Evolutionary conservation across 2,797 vertebrate genomes (phyloP), one percentile per base, ranked within the genome.

Genomic region (Myripristis murdjan): DNA sequence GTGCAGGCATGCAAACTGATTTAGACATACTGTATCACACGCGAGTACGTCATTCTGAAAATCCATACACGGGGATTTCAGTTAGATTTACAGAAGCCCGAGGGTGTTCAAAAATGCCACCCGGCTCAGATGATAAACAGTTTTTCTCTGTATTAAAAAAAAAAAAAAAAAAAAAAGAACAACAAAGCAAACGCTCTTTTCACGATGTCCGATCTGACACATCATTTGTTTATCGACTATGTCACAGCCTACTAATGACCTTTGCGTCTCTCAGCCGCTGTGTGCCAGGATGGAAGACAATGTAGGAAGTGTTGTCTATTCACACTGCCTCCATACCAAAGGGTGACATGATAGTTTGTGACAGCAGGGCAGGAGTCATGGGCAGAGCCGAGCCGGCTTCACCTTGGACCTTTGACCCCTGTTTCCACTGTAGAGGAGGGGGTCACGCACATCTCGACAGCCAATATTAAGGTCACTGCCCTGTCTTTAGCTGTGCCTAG

Each of bases 341-440:
- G n/a, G 55, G 71, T 90, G 90, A 93, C 65, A 35, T 83, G 77
- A 92, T 86, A 66, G 51, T 63, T 70, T 73, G 63, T 89, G 93
- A 94, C 91, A 92, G 85, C 83, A 49, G 79, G 57, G 43, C 83
- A 84, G 85, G 77, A 86, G 85, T 90, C 81, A 77, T 76, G 81
- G 83, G 82, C 77, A 79, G 88, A 82, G 70, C 81, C 58, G 75
- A 83, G 87, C 82, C 71, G 82, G 87, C 89, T 75, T 87, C 80
- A 89, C 82, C 77, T 86, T 67, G 52, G 86, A 89, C 85, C 85
- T 64, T 58, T 87, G 79, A 90, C 78, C 87, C 59, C 51, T 26
- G 63, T 81, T 61, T 73, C 75, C 77, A 66, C 79, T 79, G 73
- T 83, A 76, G 75, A 75, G 73, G 66, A 77, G 61, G 58, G n/a